Base-by-base conservation (phyloP, 2,797 vertebrate genomes). In the Anolis apletophallus region DNA sequence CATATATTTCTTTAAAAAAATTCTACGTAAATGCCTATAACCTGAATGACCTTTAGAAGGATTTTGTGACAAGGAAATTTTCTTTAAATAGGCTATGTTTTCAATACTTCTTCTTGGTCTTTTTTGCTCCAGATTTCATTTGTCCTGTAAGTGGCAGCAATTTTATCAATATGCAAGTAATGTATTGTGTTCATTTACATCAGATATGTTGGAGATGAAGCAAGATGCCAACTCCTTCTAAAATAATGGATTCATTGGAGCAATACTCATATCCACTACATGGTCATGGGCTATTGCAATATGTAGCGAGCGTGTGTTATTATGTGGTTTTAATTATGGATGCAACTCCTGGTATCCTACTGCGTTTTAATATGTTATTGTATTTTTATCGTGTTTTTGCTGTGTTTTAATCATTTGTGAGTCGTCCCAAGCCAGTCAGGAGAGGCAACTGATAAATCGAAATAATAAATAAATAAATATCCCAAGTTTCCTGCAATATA, bases 191-290 rank as follows among this genome's bases (percentile, higher is more conserved):
- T 64, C 59, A 64, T 26, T 26, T 10, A 64, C 23, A 64, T 64
- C n/a, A 69, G 55, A 71, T 16, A 50, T 34, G 26, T 16, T 54
- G 16, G 23, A 74, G 32, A 12, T 54, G 23, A 40, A 54, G 61
- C 5, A 55, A 14, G 17, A 50, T 12, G 40, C 10, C 14, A 59
- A 4, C n/a, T 75, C 23, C 29, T 76, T 71, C n/a, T n/a, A n/a
- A 40, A 34, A 16, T 0, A 23, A 26, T 52, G 7, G 32, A 16
- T 82, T 21, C 6, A 36, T 36, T 0, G 21, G 0, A 2, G n/a
- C 1, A 17, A 55, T 81, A 2, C 3, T 40, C 14, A 0, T 0
- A 11, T n/a, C n/a, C n/a, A n/a, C n/a, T n/a, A n/a, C n/a, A n/a
- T n/a, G n/a, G n/a, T n/a, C n/a, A n/a, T n/a, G n/a, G n/a, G n/a